phyloP scores from a whole-genome alignment of 1,140 invertebrate genomes.

The Calliphora vicina region DNA sequence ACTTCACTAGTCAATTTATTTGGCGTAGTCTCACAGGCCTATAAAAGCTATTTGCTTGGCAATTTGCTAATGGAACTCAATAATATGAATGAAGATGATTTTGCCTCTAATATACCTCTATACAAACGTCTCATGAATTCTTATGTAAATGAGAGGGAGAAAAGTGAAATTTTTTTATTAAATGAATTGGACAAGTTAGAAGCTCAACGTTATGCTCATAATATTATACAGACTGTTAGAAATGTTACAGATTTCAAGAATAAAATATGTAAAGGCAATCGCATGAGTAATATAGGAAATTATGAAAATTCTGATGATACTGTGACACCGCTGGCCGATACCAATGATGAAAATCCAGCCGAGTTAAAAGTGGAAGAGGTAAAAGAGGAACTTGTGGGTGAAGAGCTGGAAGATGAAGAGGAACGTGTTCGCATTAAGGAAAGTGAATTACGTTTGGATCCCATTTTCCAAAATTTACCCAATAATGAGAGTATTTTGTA shows the following conservation, averaged over 20 bases:
- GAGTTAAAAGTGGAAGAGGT: not conserved
- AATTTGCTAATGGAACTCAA: constrained; percentile 56
- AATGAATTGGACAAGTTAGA: constrained; percentile 52
- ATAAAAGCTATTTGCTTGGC: constrained; percentile 56
- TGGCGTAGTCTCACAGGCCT: constrained; percentile 54
- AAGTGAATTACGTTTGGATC: constrained; percentile 52
- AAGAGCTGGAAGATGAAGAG: constrained; percentile 24
- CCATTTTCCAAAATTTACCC: constrained; percentile 57
- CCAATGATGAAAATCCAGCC: constrained; percentile 28
- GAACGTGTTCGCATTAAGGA: constrained; percentile 43
- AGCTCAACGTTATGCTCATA: constrained; percentile 48
- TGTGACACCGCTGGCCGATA: constrained; percentile 33
- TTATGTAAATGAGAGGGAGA: constrained; percentile 53
- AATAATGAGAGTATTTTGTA: constrained; percentile 52
- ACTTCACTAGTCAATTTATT: constrained; percentile 48
- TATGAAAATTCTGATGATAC: constrained; percentile 49
- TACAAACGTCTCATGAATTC: constrained; percentile 51
- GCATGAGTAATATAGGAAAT: constrained; percentile 58
- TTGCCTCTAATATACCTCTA: constrained; percentile 43
- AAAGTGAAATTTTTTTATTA: constrained; percentile 50
- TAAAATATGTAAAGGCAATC: constrained; percentile 58
- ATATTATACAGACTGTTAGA: constrained; percentile 43
- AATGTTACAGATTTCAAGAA: constrained; percentile 53
- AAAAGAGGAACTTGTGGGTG: not conserved
- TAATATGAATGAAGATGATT: constrained; percentile 54